These are phyloP conservation scores for Lutjanus campechanus DNA, from an alignment of 2,797 vertebrate genomes.

Conservation along the genomic window DNA sequence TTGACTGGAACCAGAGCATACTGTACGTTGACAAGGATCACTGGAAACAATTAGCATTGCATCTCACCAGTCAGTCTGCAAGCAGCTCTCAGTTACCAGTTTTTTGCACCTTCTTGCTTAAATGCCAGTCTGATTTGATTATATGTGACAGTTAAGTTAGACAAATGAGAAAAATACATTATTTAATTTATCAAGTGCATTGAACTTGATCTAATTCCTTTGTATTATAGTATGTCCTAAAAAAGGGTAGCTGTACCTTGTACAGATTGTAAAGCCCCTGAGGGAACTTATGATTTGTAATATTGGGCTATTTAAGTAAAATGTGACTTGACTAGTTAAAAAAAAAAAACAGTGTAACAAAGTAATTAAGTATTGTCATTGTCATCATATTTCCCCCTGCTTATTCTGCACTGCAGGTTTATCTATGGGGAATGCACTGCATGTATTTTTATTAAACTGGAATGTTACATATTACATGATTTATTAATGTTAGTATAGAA, in stretches of 20 bases:
- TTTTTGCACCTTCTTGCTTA: constrained; percentile 69
- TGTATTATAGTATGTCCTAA: constrained; percentile 8
- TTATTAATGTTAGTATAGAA: not conserved
- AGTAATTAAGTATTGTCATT: not conserved
- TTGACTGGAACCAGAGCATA: constrained; percentile 80
- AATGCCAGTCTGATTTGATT: constrained; percentile 67
- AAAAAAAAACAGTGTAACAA: not conserved
- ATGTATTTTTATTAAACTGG: not conserved
- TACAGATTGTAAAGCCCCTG: no score
- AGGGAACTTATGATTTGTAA: no score
- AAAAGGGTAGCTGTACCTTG: not conserved
- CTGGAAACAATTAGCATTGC: constrained; percentile 85
- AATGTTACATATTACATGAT: not conserved
- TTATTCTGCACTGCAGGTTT: not conserved
- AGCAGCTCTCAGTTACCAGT: constrained; percentile 60
- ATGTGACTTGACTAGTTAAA: no score
- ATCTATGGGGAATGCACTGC: not conserved
- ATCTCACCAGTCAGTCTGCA: constrained; percentile 63
- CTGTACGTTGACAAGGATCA: constrained; percentile 82
- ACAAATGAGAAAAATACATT: constrained; percentile 49
- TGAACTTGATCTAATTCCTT: constrained; percentile 41
- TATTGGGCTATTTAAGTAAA: no score
- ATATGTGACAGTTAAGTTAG: constrained; percentile 54
- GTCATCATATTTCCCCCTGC: not conserved
- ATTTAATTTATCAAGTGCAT: constrained; percentile 43